Conservation (phyloP, 2,113 vertebrate species). For the Sander lucioperca region DNA sequence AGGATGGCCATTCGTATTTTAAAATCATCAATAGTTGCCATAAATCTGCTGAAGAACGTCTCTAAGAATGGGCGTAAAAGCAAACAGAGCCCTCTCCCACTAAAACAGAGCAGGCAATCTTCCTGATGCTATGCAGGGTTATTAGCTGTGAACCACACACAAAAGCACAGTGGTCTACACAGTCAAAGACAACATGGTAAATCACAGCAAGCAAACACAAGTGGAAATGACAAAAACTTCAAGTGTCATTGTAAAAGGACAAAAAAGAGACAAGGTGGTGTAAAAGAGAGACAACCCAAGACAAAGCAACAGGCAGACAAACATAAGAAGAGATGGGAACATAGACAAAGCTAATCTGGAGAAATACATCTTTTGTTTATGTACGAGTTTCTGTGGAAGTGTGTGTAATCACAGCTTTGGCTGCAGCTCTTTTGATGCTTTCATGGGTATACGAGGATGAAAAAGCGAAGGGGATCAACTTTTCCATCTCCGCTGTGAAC, state of each 20-base stretch:
- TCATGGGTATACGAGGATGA: conserved; percentile 31
- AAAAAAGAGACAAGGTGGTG: neutral
- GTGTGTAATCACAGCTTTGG: conserved; percentile 53
- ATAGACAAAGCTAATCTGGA: conserved; percentile 52
- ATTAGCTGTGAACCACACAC: conserved; percentile 30
- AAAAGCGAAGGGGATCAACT: conserved; percentile 31
- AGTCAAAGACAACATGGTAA: conserved; percentile 30
- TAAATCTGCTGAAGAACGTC: conserved; percentile 52
- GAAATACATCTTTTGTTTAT: conserved; percentile 55
- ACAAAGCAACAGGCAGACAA: conserved; percentile 12
- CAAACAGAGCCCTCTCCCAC: conserved; percentile 43
- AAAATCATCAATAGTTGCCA: conserved; percentile 52
- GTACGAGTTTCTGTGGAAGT: conserved; percentile 28
- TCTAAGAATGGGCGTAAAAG: conserved; percentile 45
- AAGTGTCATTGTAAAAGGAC: conserved; percentile 7
- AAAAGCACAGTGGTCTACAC: conserved; percentile 32
- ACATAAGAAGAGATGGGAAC: conserved; percentile 38
- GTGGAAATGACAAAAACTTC: neutral
- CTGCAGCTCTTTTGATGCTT: conserved; percentile 53
- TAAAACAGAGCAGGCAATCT: conserved; percentile 47
- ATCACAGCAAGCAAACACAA: conserved; percentile 36
- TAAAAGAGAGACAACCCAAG: neutral
- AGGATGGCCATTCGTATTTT: conserved; percentile 42
- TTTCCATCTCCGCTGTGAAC: conserved; percentile 28
- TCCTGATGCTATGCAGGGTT: conserved; percentile 53